Conservation (phyloP, 2,888 invertebrate species). For the Stegana nigrithorax region DNA sequence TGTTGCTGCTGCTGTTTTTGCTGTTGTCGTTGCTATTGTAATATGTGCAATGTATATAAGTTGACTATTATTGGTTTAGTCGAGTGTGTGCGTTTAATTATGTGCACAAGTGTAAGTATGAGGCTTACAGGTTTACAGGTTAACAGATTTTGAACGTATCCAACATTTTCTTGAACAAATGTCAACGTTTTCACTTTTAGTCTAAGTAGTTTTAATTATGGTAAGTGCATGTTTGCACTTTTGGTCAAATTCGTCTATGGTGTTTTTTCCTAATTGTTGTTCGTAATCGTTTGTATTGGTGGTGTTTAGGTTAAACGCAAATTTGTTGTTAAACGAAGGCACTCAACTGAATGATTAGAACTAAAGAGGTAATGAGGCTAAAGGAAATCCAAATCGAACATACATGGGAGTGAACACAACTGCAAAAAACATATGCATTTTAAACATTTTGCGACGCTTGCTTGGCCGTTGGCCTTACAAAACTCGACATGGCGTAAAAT, state of each 20-base stretch:
- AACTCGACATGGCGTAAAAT: too few species aligned
- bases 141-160: too few species aligned
- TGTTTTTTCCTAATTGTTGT: constrained; percentile 13
- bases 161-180: too few species aligned
- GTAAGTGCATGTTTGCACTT: constrained; percentile 6
- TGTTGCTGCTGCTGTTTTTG: not conserved
- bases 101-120: too few species aligned
- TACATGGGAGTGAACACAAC: too few species aligned
- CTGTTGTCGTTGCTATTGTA: not conserved
- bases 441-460: constrained; percentile 1
- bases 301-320: not conserved
- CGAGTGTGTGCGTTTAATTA: too few species aligned
- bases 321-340: not conserved
- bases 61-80: not conserved
- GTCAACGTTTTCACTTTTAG: too few species aligned
- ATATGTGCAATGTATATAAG: not conserved
- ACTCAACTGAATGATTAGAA: not conserved
- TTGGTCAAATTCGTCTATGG: too few species aligned
- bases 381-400: too few species aligned
- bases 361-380: not conserved
- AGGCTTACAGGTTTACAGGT: too few species aligned
- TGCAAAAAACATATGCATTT: too few species aligned
- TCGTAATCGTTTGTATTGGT: too few species aligned
- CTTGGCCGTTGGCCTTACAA: not conserved
- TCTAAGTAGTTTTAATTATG: constrained; percentile 13